These are phyloP conservation scores for human DNA, from an alignment of 2,113 vertebrate genomes.

Conservation along the genomic window GRCh38 chr19:46871001-46871500, in stretches of 20 bases:
- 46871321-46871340: neutral
- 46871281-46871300: neutral
- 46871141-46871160: neutral
- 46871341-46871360: neutral
- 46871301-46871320: neutral
- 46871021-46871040: neutral
- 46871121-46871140: neutral
- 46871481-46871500: too few species aligned
- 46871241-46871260: neutral
- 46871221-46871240: neutral
- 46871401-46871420: too few species aligned
- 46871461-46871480: too few species aligned
- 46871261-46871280: neutral
- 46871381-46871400: too few species aligned
- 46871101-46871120: neutral
- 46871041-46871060: neutral
- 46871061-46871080: neutral
- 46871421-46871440: too few species aligned
- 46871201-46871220: conserved; percentile 2
- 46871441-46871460: too few species aligned
- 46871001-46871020: neutral
- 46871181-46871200: neutral
- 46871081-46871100: neutral
- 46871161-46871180: neutral
- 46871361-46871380: too few species aligned